Percentiles rank a stretch among this genome's conserved stretches.
These are phyloP conservation scores for Triplophysa tibetana DNA, from an alignment of 2,113 vertebrate genomes.

Conservation along the genomic window DNA sequence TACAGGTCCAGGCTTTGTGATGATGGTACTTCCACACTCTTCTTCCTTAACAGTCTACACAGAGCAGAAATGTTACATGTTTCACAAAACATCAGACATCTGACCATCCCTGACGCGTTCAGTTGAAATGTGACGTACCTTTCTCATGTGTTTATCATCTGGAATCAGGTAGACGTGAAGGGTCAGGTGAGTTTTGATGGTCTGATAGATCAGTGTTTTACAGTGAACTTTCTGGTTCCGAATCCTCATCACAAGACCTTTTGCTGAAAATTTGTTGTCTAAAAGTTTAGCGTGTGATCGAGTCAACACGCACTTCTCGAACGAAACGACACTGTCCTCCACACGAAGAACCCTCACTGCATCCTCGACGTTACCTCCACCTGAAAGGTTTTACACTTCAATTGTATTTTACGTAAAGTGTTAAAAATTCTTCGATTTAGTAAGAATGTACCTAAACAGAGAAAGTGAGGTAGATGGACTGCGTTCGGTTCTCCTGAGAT, in stretches of 20 bases:
- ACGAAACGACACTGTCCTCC: background rate
- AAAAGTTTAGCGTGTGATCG: slow-evolving; percentile 6
- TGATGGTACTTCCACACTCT: background rate
- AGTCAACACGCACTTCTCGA: background rate
- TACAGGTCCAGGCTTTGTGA: background rate
- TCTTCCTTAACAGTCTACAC: slow-evolving; percentile 10
- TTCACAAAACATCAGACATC: background rate
- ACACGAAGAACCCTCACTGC: slow-evolving; percentile 10
- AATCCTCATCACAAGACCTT: slow-evolving; percentile 23
- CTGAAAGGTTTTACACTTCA: background rate
- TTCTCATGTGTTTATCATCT: background rate
- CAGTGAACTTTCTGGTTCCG: background rate
- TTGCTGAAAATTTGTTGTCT: background rate
- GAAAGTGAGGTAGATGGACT: slow-evolving; percentile 39
- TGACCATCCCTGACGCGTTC: too few species aligned
- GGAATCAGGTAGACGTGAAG: slow-evolving; percentile 36
- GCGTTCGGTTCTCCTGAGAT: slow-evolving; percentile 16
- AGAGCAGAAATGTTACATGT: background rate
- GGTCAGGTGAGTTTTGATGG: slow-evolving; percentile 2
- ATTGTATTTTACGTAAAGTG: too few species aligned
- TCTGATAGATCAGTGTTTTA: slow-evolving; percentile 14
- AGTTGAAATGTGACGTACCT: background rate
- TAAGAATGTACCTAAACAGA: slow-evolving; percentile 28
- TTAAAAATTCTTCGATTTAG: background rate
- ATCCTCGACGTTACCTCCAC: background rate